Base-by-base conservation (phyloP, 2,113 vertebrate genomes). In the Protomyctophum bolini region DNA sequence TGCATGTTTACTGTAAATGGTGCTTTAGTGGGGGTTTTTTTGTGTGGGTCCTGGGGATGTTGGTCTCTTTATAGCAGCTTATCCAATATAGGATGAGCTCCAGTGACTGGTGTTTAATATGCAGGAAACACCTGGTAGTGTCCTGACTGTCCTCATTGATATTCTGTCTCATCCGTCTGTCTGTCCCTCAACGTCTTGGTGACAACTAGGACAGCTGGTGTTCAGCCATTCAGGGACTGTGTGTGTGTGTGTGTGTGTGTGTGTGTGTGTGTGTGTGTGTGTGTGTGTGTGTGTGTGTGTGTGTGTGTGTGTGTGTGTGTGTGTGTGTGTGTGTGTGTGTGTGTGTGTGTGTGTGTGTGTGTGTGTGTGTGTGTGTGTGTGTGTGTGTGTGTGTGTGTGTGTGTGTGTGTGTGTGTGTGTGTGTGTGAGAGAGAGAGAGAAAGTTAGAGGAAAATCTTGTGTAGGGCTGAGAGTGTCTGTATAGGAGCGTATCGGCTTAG, bases 211-310 rank as follows among this genome's bases (percentile, higher is more conserved):
- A 15, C 58, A 47, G n/a, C 51, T 41, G 33, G 0, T 48, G 58
- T 33, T 57, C 28, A 50, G 8, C 2, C 54, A 6, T 57, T 57
- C 21, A 9, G 28, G 10, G 21, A 51, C 10, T 48, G 55, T 1
- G 8, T 50, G 41, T 55, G 65, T 67, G 52, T 56, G 51, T 46
- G 52, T 67, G 65, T 57, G 10, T 67, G 52, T 66, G 48, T 41
- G 3, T 52, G 21, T 33, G 50, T 11, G 64, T 52, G 63, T 8
- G 28, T 67, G 65, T 56, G 28, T 41, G 49, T 10, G 10, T 66
- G 50, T 55, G 29, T 54, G 50, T 45, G 49, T 41, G 64, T 54
- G 50, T 55, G 21, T 29, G 21, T 29, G 28, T 2, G 57, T 29
- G 8, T 33, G 10, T 29, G 10, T 10, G 4, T 29, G 6, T 41